phyloP scores from a whole-genome alignment of 2,888 invertebrate genomes.

The Tipula unca region DNA sequence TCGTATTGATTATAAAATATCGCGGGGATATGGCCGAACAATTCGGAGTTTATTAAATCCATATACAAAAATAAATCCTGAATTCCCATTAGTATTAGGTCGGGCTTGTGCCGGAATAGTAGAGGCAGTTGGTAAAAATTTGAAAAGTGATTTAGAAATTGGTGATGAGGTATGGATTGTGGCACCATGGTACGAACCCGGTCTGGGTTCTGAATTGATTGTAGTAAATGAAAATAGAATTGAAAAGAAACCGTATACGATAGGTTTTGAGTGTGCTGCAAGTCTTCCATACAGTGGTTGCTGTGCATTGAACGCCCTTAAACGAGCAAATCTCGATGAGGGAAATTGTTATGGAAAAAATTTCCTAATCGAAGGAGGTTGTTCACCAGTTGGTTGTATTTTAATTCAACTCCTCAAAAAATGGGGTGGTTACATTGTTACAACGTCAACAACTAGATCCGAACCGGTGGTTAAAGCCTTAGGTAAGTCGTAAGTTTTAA shows the following conservation, averaged over 20 bases:
- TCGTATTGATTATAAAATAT: slow-evolving; percentile 46
- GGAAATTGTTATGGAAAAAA: slow-evolving; percentile 32
- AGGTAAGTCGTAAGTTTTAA: slow-evolving; percentile 21
- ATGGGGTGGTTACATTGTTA: slow-evolving; percentile 49
- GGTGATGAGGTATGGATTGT: slow-evolving; percentile 55
- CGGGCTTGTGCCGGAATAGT: slow-evolving; percentile 55
- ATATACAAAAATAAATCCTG: slow-evolving; percentile 28
- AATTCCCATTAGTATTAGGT: slow-evolving; percentile 50
- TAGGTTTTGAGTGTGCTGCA: slow-evolving; percentile 52
- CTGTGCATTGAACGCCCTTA: slow-evolving; percentile 47
- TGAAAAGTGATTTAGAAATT: slow-evolving; percentile 44
- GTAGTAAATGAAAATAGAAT: slow-evolving; percentile 47
- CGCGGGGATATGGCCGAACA: slow-evolving; percentile 43
- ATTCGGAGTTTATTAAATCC: slow-evolving; percentile 41
- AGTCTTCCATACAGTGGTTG: slow-evolving; percentile 53
- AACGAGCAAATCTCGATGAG: slow-evolving; percentile 42
- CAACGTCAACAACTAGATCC: slow-evolving; percentile 46
- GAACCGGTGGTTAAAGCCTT: slow-evolving; percentile 48
- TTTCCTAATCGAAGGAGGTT: slow-evolving; percentile 42
- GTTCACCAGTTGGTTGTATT: slow-evolving; percentile 51
- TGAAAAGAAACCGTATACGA: slow-evolving; percentile 46
- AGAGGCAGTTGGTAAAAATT: slow-evolving; percentile 51
- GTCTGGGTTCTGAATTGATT: slow-evolving; percentile 49
- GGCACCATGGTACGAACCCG: slow-evolving; percentile 50
- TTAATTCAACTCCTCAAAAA: slow-evolving; percentile 48